Base-by-base conservation (phyloP, 2,113 vertebrate species). In the Electrona antarctica region DNA sequence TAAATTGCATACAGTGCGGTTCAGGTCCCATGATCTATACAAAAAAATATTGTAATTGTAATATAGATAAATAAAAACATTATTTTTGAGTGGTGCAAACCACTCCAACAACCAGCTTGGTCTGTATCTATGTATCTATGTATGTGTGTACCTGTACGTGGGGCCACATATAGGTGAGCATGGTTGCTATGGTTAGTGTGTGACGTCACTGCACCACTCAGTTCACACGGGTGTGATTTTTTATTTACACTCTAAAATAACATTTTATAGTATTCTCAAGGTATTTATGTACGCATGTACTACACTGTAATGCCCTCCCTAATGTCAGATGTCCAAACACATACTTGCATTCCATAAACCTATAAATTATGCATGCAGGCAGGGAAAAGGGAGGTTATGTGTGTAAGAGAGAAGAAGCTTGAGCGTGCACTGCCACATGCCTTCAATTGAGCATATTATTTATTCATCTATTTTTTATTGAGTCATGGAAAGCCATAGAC, bases 401-500 rank as follows among this genome's bases (percentile, higher is more conserved):
- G 55, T 71, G 80, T 71, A 70, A 74, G 69, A 28, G 60, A 72
- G 74, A 74, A 65, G 68, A 83, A 73, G 78, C 66, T 67, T 58
- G 60, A 71, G 69, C 73, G 73, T 79, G 60, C 71, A 85, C 67
- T 21, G 21, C 80, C 84, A 79, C 82, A 71, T 78, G 77, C 67
- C 77, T 90, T 83, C 76, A 85, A 77, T 82, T 87, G 81, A 64
- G 80, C 83, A 81, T 70, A 91, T 91, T 88, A 91, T 86, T 90
- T 90, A 90, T 91, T 90, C 78, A 89, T 91, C 67, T 81, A 72
- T 83, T 88, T 88, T 84, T 88, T 75, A 85, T 83, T 80, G 78
- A 89, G 79, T 87, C 73, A 80, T 68, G 61, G 70, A 78, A 77
- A 71, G 60, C 80, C 70, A 74, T 61, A 69, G 66, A 84, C 78